These are phyloP conservation scores for Apodemia zela DNA, from an alignment of 2,888 invertebrate species.

Conservation along the genomic window DNA sequence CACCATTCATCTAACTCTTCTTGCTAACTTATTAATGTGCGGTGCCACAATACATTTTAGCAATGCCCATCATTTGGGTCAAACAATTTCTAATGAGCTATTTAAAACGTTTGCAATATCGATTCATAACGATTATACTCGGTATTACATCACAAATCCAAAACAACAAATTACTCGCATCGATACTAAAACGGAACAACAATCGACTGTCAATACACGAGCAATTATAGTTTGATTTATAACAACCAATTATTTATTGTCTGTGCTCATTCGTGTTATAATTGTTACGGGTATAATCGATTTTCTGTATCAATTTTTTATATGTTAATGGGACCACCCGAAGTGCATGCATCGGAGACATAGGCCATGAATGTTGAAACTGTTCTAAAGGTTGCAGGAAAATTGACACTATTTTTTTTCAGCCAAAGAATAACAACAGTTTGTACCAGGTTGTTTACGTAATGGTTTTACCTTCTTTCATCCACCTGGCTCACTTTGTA, in stretches of 20 bases:
- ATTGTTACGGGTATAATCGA: constrained; percentile 46
- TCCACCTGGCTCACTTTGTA: no score
- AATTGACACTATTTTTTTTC: neutral
- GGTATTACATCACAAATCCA: constrained; percentile 7
- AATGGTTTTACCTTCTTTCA: no score
- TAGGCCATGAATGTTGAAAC: neutral
- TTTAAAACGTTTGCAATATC: constrained; percentile 7
- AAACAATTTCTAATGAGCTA: constrained; percentile 8
- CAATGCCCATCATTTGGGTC: constrained; percentile 11
- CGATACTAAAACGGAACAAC: constrained; percentile 16
- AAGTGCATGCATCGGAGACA: constrained; percentile 27
- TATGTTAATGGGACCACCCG: constrained; percentile 41
- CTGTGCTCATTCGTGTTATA: constrained; percentile 46
- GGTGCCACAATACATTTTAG: constrained; percentile 1
- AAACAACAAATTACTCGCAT: constrained; percentile 12
- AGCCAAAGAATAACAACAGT: neutral
- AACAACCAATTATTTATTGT: constrained; percentile 46
- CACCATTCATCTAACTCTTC: neutral
- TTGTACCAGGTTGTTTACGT: no score
- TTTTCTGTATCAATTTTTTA: constrained; percentile 39
- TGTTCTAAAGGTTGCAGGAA: constrained; percentile 7
- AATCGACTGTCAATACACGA: constrained; percentile 32
- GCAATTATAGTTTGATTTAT: constrained; percentile 44
- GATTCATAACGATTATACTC: constrained; percentile 9
- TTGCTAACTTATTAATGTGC: neutral